These are phyloP conservation scores for Channa argus DNA, from an alignment of 2,113 vertebrate species.

Conservation along the genomic window DNA sequence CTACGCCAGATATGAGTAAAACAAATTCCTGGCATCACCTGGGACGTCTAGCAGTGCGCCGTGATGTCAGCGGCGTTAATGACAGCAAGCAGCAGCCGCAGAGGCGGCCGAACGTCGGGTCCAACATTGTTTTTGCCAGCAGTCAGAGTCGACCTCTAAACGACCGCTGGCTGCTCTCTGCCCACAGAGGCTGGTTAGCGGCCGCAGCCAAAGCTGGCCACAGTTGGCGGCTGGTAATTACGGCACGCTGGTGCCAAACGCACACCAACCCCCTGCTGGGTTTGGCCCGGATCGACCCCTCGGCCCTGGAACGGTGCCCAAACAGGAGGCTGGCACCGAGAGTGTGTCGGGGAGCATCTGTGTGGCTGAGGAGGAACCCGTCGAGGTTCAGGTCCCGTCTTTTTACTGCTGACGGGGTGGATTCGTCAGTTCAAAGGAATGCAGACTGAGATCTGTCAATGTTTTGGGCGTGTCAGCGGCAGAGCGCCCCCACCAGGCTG, in stretches of 20 bases:
- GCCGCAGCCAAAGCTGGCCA: slow-evolving; percentile 8
- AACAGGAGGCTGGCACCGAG: neutral
- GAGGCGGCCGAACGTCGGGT: neutral
- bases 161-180: neutral
- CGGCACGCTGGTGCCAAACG: neutral
- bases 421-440: neutral
- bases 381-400: neutral
- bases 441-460: neutral
- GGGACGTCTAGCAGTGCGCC: neutral
- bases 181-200: neutral
- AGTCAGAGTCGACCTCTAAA: neutral
- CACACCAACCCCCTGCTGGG: neutral
- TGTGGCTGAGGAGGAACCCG: neutral
- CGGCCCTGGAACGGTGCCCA: neutral
- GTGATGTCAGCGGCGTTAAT: neutral
- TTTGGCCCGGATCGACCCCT: neutral
- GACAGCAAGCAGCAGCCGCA: neutral
- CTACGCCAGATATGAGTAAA: too few relatives aligned
- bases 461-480: neutral
- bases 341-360: neutral
- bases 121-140: neutral
- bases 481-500: neutral
- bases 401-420: neutral
- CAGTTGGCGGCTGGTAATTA: neutral
- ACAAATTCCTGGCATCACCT: too few relatives aligned